Evolutionary conservation across 2,797 vertebrate species (phyloP).

Genomic region (Arrhamphus sclerolepis): DNA sequence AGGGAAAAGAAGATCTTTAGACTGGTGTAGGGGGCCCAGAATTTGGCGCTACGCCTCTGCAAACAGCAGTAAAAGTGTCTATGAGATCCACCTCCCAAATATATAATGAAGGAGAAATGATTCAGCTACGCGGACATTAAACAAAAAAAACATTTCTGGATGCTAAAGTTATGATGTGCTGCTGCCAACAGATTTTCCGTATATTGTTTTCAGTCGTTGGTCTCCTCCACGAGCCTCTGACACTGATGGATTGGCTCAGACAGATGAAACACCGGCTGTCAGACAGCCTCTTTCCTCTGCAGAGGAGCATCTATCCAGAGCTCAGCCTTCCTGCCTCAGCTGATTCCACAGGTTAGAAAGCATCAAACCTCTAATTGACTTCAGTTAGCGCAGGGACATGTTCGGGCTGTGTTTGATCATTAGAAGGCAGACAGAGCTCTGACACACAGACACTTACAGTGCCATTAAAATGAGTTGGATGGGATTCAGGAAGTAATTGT

Average conservation of each 20-base stretch:
- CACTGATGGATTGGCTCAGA: conserved; percentile 59
- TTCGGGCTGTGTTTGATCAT: conserved; percentile 48
- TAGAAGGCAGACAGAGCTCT: conserved; percentile 23
- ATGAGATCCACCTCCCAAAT: too few relatives aligned
- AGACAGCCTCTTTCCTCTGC: conserved; percentile 42
- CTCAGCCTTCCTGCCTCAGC: conserved; percentile 45
- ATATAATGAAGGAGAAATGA: too few relatives aligned
- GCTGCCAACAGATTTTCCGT: conserved; percentile 13
- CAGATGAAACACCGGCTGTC: conserved; percentile 63
- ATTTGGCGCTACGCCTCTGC: too few relatives aligned
- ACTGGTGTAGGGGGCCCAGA: too few relatives aligned
- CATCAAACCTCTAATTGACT: conserved; percentile 61
- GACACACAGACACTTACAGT: conserved; percentile 17
- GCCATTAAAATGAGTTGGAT: conserved; percentile 11
- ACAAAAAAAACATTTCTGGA: too few relatives aligned
- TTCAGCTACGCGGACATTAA: too few relatives aligned
- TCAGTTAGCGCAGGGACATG: conserved; percentile 46
- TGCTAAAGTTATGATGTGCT: conserved; percentile 15
- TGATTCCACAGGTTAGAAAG: conserved; percentile 45
- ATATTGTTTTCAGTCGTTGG: conserved; percentile 39
- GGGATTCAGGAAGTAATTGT: conserved; percentile 28
- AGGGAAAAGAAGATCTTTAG: too few relatives aligned
- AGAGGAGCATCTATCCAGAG: conserved; percentile 20
- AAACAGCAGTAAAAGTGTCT: too few relatives aligned
- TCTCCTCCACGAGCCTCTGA: conserved; percentile 29